Percentiles rank a stretch among this genome's conserved stretches.
These are phyloP conservation scores for Rhopalosiphum maidis DNA, from an alignment of 1,140 invertebrate species.

Conservation along the genomic window DNA sequence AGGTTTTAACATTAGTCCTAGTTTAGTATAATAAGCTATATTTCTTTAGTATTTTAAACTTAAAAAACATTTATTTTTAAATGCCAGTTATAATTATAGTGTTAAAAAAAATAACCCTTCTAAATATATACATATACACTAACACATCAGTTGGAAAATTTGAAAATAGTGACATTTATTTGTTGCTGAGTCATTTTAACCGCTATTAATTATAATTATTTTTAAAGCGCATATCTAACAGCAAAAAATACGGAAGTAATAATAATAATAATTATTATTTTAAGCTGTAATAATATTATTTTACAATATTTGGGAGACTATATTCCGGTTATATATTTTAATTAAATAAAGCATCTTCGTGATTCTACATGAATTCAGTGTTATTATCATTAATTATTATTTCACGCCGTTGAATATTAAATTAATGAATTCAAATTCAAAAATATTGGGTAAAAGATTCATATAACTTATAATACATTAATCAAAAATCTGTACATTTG, in stretches of 20 bases:
- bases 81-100: background rate
- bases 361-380: background rate
- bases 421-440: background rate
- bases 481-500: background rate
- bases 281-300: background rate
- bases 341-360: background rate
- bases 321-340: background rate
- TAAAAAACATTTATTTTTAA: background rate
- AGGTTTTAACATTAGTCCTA: background rate
- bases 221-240: background rate
- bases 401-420: background rate
- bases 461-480: background rate
- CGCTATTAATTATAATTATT: background rate
- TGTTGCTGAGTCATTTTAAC: background rate
- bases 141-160: background rate
- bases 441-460: background rate
- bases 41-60: background rate
- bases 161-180: background rate
- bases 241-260: background rate
- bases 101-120: background rate
- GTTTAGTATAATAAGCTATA: background rate
- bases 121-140: background rate
- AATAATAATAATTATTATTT: background rate
- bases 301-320: background rate
- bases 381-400: conserved; percentile 19